Evolutionary conservation across 2,888 invertebrate genomes (phyloP).

Genomic region (Polydrusus cervinus): DNA sequence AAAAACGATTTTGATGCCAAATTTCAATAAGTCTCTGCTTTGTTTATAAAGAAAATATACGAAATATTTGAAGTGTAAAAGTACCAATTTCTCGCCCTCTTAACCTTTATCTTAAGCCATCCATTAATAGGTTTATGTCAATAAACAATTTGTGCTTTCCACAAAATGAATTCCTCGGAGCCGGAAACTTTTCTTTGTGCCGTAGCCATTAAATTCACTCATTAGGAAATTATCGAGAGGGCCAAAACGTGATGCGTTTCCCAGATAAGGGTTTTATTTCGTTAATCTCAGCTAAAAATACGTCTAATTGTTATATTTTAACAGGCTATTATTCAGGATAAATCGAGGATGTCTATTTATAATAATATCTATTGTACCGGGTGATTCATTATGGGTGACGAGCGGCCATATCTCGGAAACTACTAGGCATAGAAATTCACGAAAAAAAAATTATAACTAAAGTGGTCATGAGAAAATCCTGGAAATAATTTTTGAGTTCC

Average conservation of each 20-base stretch:
- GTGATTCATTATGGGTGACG: too few relatives aligned
- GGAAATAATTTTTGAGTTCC: too few relatives aligned
- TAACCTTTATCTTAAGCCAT: neutral
- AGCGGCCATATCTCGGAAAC: too few relatives aligned
- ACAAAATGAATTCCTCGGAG: neutral
- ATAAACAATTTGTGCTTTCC: slow-evolving; percentile 3
- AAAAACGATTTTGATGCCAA: too few relatives aligned
- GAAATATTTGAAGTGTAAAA: neutral
- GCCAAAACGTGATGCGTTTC: slow-evolving; percentile 2
- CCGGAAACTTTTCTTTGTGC: neutral
- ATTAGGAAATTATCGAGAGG: neutral
- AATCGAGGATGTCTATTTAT: too few relatives aligned
- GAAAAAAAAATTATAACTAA: too few relatives aligned
- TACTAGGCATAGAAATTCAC: too few relatives aligned
- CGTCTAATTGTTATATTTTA: neutral
- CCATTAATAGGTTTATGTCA: slow-evolving; percentile 9
- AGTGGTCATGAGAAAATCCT: too few relatives aligned
- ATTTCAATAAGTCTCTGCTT: too few relatives aligned
- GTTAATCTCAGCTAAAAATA: neutral
- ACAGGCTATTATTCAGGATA: too few relatives aligned
- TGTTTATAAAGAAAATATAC: neutral
- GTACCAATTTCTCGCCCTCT: neutral
- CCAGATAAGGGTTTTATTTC: neutral
- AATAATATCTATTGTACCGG: too few relatives aligned
- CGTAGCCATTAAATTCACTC: neutral